phyloP scores from a whole-genome alignment of 1,140 invertebrate genomes.

The Sinella curviseta region DNA sequence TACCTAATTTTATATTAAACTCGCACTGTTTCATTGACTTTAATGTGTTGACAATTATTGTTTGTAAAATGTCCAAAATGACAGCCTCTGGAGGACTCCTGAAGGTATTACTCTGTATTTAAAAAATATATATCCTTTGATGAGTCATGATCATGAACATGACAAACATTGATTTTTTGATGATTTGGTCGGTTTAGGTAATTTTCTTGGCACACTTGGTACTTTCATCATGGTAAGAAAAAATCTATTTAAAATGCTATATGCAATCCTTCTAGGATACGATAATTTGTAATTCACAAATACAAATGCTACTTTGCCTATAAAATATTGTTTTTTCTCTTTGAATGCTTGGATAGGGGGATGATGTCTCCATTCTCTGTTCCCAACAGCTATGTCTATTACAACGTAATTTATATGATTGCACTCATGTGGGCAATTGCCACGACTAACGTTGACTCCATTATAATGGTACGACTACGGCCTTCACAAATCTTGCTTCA shows the following conservation, averaged over 20 bases:
- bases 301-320: neutral
- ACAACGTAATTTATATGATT: neutral
- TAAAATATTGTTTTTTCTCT: neutral
- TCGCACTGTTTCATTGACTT: too few species aligned
- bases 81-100: neutral
- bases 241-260: neutral
- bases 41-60: too few species aligned
- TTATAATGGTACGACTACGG: neutral
- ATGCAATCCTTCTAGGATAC: too few species aligned
- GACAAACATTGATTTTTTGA: too few species aligned
- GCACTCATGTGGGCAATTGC: neutral
- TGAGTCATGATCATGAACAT: too few species aligned
- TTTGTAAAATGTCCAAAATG: too few species aligned
- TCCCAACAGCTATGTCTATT: neutral
- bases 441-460: neutral
- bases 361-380: slow-evolving; percentile 10
- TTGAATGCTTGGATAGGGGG: neutral
- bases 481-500: too few species aligned
- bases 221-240: slow-evolving; percentile 12
- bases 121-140: too few species aligned
- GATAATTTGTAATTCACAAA: too few species aligned
- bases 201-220: neutral
- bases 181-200: too few species aligned
- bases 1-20: too few species aligned
- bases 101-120: too few species aligned